Evolutionary conservation across 2,797 vertebrate genomes (phyloP).

Genomic region (Dendrocincla fuliginosa): DNA sequence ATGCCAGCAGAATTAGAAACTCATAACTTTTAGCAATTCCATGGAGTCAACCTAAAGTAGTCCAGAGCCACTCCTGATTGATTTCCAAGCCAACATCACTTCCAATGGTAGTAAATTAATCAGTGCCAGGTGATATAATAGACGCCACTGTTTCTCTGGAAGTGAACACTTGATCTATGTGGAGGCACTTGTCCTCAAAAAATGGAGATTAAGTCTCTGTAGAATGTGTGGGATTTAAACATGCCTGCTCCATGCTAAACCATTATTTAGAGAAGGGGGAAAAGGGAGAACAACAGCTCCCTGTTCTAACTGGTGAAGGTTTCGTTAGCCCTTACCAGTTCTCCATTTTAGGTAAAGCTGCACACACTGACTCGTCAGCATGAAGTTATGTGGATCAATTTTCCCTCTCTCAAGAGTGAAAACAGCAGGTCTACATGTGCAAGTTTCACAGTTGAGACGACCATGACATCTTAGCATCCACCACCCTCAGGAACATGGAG

Average conservation of each 20-base stretch:
- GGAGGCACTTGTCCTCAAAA: conserved; percentile 14
- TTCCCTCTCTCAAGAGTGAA: neutral
- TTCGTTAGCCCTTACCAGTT: neutral
- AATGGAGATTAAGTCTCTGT: neutral
- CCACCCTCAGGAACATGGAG: neutral
- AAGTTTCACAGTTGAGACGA: neutral
- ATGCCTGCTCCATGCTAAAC: neutral
- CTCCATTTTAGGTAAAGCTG: conserved; percentile 65
- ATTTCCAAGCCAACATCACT: conserved; percentile 37
- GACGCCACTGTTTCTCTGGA: conserved; percentile 17
- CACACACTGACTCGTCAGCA: conserved; percentile 29
- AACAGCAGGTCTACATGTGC: neutral
- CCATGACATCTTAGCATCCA: neutral
- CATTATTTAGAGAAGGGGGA: neutral
- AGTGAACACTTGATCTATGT: conserved; percentile 18
- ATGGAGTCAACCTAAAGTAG: conserved; percentile 29
- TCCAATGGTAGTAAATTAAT: conserved; percentile 40
- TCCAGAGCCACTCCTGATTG: conserved; percentile 21
- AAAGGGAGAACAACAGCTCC: neutral
- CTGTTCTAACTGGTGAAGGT: neutral
- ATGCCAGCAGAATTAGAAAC: conserved; percentile 51
- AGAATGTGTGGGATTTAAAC: neutral
- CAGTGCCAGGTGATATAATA: conserved; percentile 44
- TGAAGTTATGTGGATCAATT: conserved; percentile 33
- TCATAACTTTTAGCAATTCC: conserved; percentile 37